phyloP scores from a whole-genome alignment of 1,140 invertebrate species.

The Papilio polyxenes region DNA sequence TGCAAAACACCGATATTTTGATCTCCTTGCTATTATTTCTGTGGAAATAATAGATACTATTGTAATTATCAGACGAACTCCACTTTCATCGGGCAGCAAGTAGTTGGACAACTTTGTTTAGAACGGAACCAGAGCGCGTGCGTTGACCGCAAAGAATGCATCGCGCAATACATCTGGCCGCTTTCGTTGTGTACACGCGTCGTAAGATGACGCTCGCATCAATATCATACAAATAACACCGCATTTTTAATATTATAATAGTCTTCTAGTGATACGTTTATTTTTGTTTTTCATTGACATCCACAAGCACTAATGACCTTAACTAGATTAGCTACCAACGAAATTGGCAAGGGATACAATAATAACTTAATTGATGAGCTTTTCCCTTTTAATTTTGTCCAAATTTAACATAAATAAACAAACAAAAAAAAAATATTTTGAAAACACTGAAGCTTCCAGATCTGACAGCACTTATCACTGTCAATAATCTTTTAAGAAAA shows the following conservation, averaged over 20 bases:
- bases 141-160: conserved; percentile 73
- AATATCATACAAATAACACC: conserved; percentile 17
- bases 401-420: not conserved
- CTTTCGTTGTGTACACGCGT: conserved; percentile 42
- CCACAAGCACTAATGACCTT: not conserved
- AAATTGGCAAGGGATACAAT: not conserved
- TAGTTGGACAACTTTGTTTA: conserved; percentile 17
- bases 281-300: not conserved
- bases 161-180: conserved; percentile 61
- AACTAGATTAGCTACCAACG: not conserved
- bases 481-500: not conserved
- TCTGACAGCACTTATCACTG: not conserved
- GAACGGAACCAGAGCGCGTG: conserved; percentile 50
- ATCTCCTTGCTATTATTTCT: not conserved
- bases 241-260: not conserved
- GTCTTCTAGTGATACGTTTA: not conserved
- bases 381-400: not conserved
- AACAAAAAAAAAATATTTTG: not conserved
- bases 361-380: not conserved
- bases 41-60: not conserved
- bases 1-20: not conserved
- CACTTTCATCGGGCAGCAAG: not conserved
- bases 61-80: conserved; percentile 1
- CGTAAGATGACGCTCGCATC: not conserved
- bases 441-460: not conserved